Conservation (phyloP, 2,797 vertebrate species). For the Clarias pachynema region DNA sequence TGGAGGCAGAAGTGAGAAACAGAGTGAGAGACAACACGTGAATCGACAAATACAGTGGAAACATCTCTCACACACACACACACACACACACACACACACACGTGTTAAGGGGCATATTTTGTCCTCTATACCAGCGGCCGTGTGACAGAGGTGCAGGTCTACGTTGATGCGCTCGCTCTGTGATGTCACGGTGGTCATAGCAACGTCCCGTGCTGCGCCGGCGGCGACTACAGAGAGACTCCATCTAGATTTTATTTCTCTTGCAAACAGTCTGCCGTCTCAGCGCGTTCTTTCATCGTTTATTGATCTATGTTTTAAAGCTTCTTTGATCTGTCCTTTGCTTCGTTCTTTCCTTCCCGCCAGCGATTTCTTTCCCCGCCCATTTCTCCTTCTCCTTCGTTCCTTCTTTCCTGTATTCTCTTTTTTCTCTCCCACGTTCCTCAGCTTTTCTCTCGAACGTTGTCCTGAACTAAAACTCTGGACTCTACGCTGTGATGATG, state of each 20-base stretch:
- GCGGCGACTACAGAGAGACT: too few relatives aligned
- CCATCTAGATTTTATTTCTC: not conserved
- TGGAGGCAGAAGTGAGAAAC: conserved; percentile 53
- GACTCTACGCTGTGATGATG: too few relatives aligned
- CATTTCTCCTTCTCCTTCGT: not conserved
- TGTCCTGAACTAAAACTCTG: too few relatives aligned
- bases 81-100: conserved; percentile 12
- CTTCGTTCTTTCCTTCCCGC: not conserved
- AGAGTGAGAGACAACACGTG: conserved; percentile 43
- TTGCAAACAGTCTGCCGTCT: not conserved
- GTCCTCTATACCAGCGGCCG: too few relatives aligned
- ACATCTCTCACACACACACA: conserved; percentile 3
- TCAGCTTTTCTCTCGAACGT: not conserved
- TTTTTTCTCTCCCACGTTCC: not conserved
- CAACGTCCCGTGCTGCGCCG: too few relatives aligned
- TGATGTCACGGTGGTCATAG: too few relatives aligned
- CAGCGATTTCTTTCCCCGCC: not conserved
- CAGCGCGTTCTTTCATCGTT: not conserved
- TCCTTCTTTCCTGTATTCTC: not conserved
- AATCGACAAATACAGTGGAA: conserved; percentile 31
- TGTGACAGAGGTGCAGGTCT: too few relatives aligned
- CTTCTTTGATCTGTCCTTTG: not conserved
- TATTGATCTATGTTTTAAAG: not conserved
- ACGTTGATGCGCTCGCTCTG: too few relatives aligned
- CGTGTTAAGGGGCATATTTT: not conserved